A percentile compares a stretch with the other conserved stretches of the same genome.
These are phyloP conservation scores for Mus spretus DNA, from an alignment of 2,797 vertebrate genomes.

Conservation along the genomic window DNA sequence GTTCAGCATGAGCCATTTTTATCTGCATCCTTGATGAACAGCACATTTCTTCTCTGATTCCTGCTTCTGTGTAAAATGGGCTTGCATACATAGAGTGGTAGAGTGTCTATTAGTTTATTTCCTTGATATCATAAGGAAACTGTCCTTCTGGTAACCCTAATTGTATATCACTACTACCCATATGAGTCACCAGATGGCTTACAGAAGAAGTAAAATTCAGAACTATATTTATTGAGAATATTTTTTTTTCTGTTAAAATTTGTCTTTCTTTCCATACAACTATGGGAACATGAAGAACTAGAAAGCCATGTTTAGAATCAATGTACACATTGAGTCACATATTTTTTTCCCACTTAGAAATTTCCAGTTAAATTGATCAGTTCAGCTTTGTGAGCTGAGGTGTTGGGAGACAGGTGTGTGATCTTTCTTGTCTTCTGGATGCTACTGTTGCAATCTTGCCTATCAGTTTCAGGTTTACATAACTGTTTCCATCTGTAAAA, in stretches of 20 bases:
- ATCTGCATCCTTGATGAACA: neutral
- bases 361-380: neutral
- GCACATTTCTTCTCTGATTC: neutral
- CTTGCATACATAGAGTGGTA: neutral
- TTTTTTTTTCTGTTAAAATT: neutral
- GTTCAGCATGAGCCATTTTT: too few relatives aligned
- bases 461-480: neutral
- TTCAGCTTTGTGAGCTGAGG: neutral
- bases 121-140: neutral
- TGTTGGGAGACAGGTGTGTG: neutral
- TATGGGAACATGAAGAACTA: neutral
- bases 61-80: neutral
- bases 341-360: neutral
- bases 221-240: neutral
- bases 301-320: neutral
- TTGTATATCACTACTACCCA: neutral
- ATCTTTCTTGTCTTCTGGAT: neutral
- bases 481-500: neutral
- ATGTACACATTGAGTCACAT: neutral
- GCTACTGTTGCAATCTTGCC: neutral
- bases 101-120: neutral
- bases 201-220: neutral
- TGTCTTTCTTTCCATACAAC: neutral
- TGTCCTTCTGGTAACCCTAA: neutral
- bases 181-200: too few relatives aligned